Conservation (phyloP, 2,113 vertebrate species). For the Actenoides hombroni region DNA sequence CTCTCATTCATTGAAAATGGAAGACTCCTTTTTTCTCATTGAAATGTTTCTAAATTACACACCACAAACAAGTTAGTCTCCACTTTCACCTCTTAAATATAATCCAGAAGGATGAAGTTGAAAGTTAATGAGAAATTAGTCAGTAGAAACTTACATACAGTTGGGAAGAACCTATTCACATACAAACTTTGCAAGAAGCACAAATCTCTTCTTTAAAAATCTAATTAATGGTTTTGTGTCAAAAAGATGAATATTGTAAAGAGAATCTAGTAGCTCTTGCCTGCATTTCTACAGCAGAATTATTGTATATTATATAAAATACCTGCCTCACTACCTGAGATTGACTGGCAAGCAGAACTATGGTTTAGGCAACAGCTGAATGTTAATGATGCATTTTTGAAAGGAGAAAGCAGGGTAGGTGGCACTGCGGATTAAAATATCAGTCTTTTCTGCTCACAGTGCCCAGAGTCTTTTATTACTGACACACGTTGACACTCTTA, state of each 20-base stretch:
- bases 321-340: not conserved
- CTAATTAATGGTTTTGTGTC: not conserved
- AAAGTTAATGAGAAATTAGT: not conserved
- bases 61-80: not conserved
- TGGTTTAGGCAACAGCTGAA: not conserved
- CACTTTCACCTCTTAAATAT: not conserved
- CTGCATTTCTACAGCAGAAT: conserved; percentile 18
- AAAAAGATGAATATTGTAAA: not conserved
- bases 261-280: not conserved
- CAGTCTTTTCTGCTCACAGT: not conserved
- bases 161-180: not conserved
- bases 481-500: not conserved
- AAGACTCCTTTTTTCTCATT: not conserved
- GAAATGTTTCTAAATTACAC: not conserved
- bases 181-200: not conserved
- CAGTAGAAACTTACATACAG: not conserved
- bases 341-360: not conserved
- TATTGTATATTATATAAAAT: not conserved
- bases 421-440: conserved; percentile 45
- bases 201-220: not conserved
- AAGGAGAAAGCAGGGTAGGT: conserved; percentile 28
- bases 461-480: not conserved
- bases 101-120: not conserved
- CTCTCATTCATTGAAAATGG: not conserved
- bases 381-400: not conserved